Evolutionary conservation across 1,140 invertebrate genomes (phyloP).

Genomic region (Brachionus paranguensis): DNA sequence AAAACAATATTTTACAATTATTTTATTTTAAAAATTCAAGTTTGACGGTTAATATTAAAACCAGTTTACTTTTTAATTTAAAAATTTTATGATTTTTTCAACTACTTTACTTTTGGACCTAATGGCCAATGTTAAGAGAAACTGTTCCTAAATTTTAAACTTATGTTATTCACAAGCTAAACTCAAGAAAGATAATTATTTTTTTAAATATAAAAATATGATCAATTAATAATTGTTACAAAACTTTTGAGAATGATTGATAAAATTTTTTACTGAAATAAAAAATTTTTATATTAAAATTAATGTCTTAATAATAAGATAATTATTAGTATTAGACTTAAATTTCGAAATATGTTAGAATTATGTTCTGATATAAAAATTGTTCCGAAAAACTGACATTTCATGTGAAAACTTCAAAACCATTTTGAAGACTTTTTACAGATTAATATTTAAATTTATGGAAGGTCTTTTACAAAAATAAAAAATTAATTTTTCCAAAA

Average conservation of each 20-base stretch:
- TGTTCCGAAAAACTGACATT: neutral
- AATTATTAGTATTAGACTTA: no score
- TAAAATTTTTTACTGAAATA: no score
- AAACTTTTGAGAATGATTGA: neutral
- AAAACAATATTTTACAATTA: neutral
- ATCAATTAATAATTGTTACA: neutral
- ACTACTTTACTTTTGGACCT: neutral
- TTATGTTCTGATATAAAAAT: neutral
- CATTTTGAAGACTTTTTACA: neutral
- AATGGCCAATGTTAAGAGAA: neutral
- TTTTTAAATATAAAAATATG: neutral
- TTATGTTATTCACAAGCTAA: neutral
- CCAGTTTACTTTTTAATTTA: neutral
- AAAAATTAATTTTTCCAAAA: neutral
- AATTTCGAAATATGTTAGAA: neutral
- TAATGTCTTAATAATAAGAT: no score
- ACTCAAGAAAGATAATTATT: neutral
- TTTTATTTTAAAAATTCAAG: neutral
- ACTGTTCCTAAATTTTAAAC: neutral
- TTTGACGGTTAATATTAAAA: neutral
- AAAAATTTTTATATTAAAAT: neutral
- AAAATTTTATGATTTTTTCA: neutral
- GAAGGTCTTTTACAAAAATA: neutral
- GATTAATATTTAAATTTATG: neutral
- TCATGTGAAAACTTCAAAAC: neutral